Percentiles rank a stretch among this genome's conserved stretches.
Evolutionary conservation across 2,888 invertebrate genomes (phyloP).

Genomic region (Podotricha telesiphe): DNA sequence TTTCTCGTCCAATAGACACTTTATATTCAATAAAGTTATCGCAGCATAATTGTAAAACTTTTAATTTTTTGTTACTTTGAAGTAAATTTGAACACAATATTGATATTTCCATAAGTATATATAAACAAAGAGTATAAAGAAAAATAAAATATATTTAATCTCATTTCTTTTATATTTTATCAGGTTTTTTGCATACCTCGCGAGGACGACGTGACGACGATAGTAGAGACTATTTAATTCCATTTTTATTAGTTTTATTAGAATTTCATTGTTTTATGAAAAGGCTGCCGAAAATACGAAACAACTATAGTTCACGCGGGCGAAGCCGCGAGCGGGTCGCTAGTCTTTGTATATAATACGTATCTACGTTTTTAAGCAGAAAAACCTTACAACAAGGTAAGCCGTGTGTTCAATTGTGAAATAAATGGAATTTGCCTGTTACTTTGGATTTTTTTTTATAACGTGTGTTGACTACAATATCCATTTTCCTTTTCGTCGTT

Average conservation of each 20-base stretch:
- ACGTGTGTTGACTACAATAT: background rate
- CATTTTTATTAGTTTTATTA: too few relatives aligned
- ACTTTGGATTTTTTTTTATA: constrained; percentile 11
- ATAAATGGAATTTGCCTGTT: constrained; percentile 22
- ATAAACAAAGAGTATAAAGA: too few relatives aligned
- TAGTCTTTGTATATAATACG: background rate
- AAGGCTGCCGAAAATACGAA: too few relatives aligned
- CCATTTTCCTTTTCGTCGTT: background rate
- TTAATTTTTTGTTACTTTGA: background rate
- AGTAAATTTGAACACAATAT: background rate
- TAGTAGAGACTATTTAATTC: too few relatives aligned
- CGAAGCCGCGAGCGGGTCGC: too few relatives aligned
- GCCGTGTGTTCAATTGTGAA: constrained; percentile 7
- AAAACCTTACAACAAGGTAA: background rate
- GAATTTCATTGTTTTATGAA: too few relatives aligned
- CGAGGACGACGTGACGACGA: too few relatives aligned
- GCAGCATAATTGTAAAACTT: constrained; percentile 5
- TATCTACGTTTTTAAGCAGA: background rate
- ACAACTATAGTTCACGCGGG: too few relatives aligned
- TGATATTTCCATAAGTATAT: too few relatives aligned
- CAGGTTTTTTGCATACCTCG: too few relatives aligned
- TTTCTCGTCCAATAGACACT: constrained; percentile 14
- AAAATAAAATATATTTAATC: too few relatives aligned
- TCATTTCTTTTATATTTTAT: too few relatives aligned
- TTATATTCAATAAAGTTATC: constrained; percentile 1